Evolutionary conservation across 1,140 invertebrate species (phyloP).

Genomic region (Theocolax elegans): DNA sequence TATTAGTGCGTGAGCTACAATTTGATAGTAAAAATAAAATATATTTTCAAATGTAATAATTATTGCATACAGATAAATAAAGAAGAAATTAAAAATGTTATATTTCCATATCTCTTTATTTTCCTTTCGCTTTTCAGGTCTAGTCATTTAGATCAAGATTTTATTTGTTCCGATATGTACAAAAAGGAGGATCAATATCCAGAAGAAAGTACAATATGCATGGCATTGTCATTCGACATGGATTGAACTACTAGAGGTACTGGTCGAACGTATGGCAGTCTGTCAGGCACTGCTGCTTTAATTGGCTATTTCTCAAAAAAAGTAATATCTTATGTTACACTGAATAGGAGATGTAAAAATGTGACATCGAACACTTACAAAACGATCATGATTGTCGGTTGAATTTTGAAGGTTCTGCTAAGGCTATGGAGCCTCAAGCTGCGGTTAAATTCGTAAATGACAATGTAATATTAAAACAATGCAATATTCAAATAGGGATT

Average conservation of each 20-base stretch:
- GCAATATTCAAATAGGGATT: conserved; percentile 17
- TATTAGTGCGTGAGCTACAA: too few relatives aligned
- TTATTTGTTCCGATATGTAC: too few relatives aligned
- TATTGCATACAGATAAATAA: neutral
- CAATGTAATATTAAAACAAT: conserved; percentile 25
- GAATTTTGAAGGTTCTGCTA: conserved; percentile 29
- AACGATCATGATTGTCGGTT: conserved; percentile 23
- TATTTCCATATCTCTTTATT: neutral
- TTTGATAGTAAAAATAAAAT: neutral
- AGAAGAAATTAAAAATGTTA: neutral
- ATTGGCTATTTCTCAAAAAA: conserved; percentile 28
- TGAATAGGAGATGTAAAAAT: conserved; percentile 29
- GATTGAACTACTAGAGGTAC: conserved; percentile 27
- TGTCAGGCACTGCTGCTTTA: too few relatives aligned
- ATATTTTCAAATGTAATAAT: too few relatives aligned
- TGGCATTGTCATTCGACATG: conserved; percentile 34
- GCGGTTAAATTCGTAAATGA: conserved; percentile 13
- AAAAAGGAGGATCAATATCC: neutral
- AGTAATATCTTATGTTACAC: conserved; percentile 13
- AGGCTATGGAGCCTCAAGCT: conserved; percentile 24
- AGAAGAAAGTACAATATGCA: conserved; percentile 9
- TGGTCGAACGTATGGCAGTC: conserved; percentile 28
- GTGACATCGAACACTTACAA: conserved; percentile 13
- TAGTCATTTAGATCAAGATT: conserved; percentile 16
- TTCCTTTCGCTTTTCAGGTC: conserved; percentile 3